phyloP scores from a whole-genome alignment of 1,140 invertebrate genomes.

The Hormaphis cornu region DNA sequence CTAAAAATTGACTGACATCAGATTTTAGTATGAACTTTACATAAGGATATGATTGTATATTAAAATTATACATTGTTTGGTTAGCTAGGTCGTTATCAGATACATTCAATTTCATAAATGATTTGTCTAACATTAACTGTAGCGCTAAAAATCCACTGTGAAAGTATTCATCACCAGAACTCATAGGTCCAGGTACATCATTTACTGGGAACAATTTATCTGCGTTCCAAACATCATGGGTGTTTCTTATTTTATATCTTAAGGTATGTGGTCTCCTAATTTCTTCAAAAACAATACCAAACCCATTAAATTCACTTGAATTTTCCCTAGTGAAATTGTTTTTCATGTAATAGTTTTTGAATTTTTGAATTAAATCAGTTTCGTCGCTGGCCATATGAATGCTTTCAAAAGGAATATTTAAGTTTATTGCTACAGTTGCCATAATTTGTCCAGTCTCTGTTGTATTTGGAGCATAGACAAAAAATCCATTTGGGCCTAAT shows the following conservation, averaged over 20 bases:
- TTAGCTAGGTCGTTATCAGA: neutral
- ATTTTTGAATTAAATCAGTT: neutral
- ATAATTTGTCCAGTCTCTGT: neutral
- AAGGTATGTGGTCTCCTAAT: neutral
- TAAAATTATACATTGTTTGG: neutral
- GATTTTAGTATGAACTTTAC: constrained; percentile 1
- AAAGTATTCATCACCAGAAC: constrained; percentile 18
- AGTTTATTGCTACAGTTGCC: neutral
- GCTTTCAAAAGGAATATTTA: neutral
- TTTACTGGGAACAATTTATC: constrained; percentile 27
- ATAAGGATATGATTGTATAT: constrained; percentile 22
- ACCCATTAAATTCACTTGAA: neutral
- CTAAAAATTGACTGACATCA: neutral
- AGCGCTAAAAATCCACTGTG: constrained; percentile 32
- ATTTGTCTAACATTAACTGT: constrained; percentile 32
- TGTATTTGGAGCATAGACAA: neutral
- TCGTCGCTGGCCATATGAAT: neutral
- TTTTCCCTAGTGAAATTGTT: neutral
- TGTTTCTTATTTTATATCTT: constrained; percentile 28
- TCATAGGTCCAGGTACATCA: constrained; percentile 25
- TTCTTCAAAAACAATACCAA: constrained; percentile 26
- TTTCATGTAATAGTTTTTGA: neutral
- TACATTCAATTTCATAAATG: constrained; percentile 14
- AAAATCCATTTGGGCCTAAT: neutral
- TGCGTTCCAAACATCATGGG: constrained; percentile 16